phyloP scores from a whole-genome alignment of 2,888 invertebrate species.

The Torymus auratus region DNA sequence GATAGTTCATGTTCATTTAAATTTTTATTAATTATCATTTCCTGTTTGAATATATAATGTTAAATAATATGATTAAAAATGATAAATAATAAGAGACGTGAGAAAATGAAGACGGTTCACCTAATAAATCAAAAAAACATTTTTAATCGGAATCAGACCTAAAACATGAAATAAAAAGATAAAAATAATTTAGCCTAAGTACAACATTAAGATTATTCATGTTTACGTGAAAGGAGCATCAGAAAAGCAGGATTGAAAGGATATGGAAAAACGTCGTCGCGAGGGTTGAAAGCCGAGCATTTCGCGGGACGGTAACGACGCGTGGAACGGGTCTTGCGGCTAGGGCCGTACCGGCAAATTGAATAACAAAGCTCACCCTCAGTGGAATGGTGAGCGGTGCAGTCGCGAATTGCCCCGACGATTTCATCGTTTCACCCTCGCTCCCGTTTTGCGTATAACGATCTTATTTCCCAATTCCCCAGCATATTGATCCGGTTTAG shows the following conservation, averaged over 20 bases:
- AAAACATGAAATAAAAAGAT: neutral
- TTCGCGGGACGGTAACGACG: slow-evolving; percentile 8
- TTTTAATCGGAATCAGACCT: too few species aligned
- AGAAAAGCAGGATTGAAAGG: too few species aligned
- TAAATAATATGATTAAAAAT: too few species aligned
- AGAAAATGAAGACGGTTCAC: too few species aligned
- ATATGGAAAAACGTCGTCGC: neutral
- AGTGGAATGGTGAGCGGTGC: slow-evolving; percentile 32
- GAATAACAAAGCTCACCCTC: slow-evolving; percentile 75
- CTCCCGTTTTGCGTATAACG: slow-evolving; percentile 72
- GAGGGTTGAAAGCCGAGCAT: neutral
- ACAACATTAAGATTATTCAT: neutral
- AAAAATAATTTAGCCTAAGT: slow-evolving; percentile 6
- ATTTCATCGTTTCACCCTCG: slow-evolving; percentile 57
- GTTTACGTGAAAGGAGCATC: too few species aligned
- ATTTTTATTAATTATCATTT: too few species aligned
- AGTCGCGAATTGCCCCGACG: slow-evolving; percentile 57
- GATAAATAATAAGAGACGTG: too few species aligned
- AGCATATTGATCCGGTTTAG: slow-evolving; percentile 73
- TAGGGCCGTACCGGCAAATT: slow-evolving; percentile 65
- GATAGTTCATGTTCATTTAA: too few species aligned
- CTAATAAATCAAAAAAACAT: too few species aligned
- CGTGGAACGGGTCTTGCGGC: slow-evolving; percentile 14
- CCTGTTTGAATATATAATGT: too few species aligned
- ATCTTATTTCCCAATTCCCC: slow-evolving; percentile 72